Evolutionary conservation across 2,797 vertebrate species (phyloP), one percentile per base, ranked within the genome.

Genomic region (Sphaeramia orbicularis): DNA sequence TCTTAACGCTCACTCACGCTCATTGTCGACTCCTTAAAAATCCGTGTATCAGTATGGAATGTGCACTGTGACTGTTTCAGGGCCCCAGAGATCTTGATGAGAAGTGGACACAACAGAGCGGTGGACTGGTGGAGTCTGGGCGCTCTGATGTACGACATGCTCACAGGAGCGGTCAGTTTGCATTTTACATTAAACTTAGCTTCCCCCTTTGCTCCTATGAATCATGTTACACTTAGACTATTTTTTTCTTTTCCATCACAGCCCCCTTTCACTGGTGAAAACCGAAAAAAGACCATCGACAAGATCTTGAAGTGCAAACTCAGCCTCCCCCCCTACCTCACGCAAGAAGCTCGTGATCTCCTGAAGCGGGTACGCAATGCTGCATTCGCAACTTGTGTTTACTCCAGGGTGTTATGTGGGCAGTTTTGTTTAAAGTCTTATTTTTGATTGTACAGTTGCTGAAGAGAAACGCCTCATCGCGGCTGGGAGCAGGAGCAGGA

Each of bases 101-200:
- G 98, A 88, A 99, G 98, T 11, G 98, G 98, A 72, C 98, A 99
- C 92, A 99, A 99, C 89, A 93, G 98, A 86, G 98, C 97, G 1
- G 98, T 99, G 82, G 98, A 99, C 91, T 99, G 98, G 98, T 99
- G 98, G 98, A 99, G 98, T 94, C 93, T 99, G 91, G 98, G 98
- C 64, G 98, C 98, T 71, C 94, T 99, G 91, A 99, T 99, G 97
- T 99, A 99, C 85, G 98, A 99, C 95, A 99, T 99, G 98, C 95
- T 99, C 92, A 99, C 98, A 69, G 98, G 98, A 93, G 97, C 98
- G 93, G 98, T 99, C 93, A 95, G 98, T 98, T 85, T 67, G 89
- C 15, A 19, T 2, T 21, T 9, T 10, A 18, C 11, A 32, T 7
- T 5, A 11, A 8, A 55, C 48, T 43, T 42, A 37, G 2, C 14